These are phyloP conservation scores for Bemisia tabaci DNA, from an alignment of 1,140 invertebrate genomes.

Conservation along the genomic window DNA sequence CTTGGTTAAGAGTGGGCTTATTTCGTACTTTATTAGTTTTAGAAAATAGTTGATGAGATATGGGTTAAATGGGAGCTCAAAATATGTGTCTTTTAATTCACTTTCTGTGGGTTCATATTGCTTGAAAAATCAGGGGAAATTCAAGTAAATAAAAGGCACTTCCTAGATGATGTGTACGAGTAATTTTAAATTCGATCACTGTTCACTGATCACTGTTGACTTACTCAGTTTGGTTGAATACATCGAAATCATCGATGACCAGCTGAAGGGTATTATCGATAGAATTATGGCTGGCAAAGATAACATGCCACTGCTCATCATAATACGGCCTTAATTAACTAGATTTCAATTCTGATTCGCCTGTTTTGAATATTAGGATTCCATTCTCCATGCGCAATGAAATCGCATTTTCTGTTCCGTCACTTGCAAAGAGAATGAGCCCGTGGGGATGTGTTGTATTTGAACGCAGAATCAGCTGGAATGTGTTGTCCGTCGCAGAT, in stretches of 20 bases:
- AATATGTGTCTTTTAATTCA: too few relatives aligned
- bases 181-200: too few relatives aligned
- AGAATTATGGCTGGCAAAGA: slow-evolving; percentile 64
- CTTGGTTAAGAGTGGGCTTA: too few relatives aligned
- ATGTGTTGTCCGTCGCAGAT: too few relatives aligned
- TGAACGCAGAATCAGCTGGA: slow-evolving; percentile 78
- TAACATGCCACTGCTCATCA: slow-evolving; percentile 86
- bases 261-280: slow-evolving; percentile 45
- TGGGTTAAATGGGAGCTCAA: too few relatives aligned
- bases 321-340: slow-evolving; percentile 50
- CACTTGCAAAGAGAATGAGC: slow-evolving; percentile 58
- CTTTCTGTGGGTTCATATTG: too few relatives aligned
- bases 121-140: too few relatives aligned
- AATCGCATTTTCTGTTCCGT: slow-evolving; percentile 44
- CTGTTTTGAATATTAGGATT: slow-evolving; percentile 50
- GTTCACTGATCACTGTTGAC: too few relatives aligned
- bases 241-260: slow-evolving; percentile 69
- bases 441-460: slow-evolving; percentile 63
- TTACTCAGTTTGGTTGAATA: slow-evolving; percentile 46
- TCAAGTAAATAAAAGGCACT: too few relatives aligned
- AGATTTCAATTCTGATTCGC: slow-evolving; percentile 42
- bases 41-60: too few relatives aligned
- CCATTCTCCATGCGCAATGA: slow-evolving; percentile 55
- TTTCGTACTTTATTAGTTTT: too few relatives aligned
- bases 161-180: too few relatives aligned